Conservation (phyloP, 2,888 invertebrate species). For the Hyppa rectilinea region DNA sequence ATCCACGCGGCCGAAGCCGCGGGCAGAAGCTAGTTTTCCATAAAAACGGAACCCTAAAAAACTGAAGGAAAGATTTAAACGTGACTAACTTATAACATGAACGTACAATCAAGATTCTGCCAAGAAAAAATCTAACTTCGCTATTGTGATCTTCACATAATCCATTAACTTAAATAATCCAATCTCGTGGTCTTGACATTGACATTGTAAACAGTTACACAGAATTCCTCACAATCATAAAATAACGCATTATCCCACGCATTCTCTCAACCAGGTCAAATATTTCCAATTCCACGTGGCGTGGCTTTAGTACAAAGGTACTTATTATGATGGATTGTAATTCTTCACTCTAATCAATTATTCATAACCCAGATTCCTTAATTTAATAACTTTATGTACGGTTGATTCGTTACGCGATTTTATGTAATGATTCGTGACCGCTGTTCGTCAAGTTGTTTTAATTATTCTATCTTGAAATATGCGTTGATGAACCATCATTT, state of each 20-base stretch:
- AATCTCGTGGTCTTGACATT: conserved; percentile 45
- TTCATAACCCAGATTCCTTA: conserved; percentile 58
- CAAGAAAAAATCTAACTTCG: neutral
- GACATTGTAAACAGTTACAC: conserved; percentile 37
- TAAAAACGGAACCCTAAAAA: too few species aligned
- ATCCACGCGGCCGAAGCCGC: too few species aligned
- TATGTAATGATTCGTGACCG: conserved; percentile 36
- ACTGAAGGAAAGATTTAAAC: neutral
- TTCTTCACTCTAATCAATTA: conserved; percentile 60
- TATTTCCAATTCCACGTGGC: conserved; percentile 33
- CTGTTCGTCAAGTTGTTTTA: conserved; percentile 26
- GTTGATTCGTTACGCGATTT: conserved; percentile 28
- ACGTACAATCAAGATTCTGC: neutral
- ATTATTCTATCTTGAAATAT: neutral
- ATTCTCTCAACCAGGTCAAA: conserved; percentile 39
- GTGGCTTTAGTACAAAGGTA: conserved; percentile 34
- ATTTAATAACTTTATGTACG: conserved; percentile 51
- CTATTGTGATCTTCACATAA: conserved; percentile 1
- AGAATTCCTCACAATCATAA: conserved; percentile 33
- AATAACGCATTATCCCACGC: conserved; percentile 40
- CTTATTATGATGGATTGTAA: conserved; percentile 43
- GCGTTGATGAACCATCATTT: neutral
- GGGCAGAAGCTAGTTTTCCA: too few species aligned
- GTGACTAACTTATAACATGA: neutral
- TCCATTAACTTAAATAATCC: conserved; percentile 12